phyloP scores from a whole-genome alignment of 2,113 vertebrate genomes.

The Oreotrochilus melanogaster region DNA sequence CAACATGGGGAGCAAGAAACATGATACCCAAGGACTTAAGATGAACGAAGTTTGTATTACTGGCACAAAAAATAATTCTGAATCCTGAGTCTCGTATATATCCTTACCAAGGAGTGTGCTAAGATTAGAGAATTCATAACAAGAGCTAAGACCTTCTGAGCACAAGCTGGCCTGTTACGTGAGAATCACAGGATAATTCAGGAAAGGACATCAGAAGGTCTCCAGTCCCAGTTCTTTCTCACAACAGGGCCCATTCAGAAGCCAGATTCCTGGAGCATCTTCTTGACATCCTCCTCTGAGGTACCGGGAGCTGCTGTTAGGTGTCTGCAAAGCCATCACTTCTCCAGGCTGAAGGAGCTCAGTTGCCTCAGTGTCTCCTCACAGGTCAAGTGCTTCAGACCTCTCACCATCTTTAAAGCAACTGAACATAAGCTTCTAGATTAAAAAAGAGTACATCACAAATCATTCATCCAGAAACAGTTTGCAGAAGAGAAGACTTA shows the following conservation, averaged over 20 bases:
- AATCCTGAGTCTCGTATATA: neutral
- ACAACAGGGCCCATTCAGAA: neutral
- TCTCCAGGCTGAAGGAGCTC: neutral
- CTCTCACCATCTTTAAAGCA: neutral
- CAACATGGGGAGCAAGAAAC: neutral
- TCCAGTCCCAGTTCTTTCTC: neutral
- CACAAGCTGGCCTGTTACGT: neutral
- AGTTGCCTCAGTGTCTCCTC: neutral
- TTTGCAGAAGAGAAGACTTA: neutral
- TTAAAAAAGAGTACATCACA: neutral
- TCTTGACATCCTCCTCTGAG: neutral
- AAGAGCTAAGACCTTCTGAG: neutral
- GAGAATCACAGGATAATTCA: neutral
- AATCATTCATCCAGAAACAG: neutral
- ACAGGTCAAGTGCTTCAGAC: neutral
- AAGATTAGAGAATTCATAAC: neutral
- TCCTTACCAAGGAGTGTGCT: neutral
- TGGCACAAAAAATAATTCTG: no score
- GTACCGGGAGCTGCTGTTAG: neutral
- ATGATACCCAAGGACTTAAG: neutral
- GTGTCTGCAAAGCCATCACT: neutral
- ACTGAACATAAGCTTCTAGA: neutral
- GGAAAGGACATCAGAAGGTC: neutral
- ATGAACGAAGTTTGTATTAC: neutral
- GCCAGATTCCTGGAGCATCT: neutral